Conservation (phyloP, 2,113 vertebrate genomes). For the Synodontis membranacea region DNA sequence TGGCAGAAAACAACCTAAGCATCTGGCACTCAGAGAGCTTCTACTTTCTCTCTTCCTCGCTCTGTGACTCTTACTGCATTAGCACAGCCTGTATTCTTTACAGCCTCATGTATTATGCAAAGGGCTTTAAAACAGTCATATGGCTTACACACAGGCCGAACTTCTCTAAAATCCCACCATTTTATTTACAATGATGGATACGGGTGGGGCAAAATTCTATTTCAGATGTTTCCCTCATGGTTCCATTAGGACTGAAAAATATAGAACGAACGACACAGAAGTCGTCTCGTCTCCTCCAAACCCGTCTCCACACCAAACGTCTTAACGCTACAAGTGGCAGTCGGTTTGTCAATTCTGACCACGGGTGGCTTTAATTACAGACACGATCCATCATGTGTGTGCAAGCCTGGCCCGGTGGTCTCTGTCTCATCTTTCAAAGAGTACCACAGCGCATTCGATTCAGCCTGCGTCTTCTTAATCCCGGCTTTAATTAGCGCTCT, state of each 20-base stretch:
- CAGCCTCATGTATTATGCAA: slow-evolving; percentile 27
- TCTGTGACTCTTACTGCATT: not conserved
- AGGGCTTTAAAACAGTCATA: slow-evolving; percentile 13
- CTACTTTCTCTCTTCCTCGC: not conserved
- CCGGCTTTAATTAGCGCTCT: slow-evolving; percentile 40
- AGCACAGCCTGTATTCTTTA: slow-evolving; percentile 2
- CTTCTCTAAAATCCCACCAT: not conserved
- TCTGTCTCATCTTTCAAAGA: slow-evolving; percentile 31
- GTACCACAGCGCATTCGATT: slow-evolving; percentile 23
- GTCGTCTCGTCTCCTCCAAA: not conserved
- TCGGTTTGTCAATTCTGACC: not conserved
- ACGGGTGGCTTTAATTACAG: slow-evolving; percentile 40
- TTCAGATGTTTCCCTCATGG: not conserved
- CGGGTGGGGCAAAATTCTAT: not conserved
- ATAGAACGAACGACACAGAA: not conserved
- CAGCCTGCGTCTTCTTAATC: slow-evolving; percentile 28
- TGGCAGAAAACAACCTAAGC: not conserved
- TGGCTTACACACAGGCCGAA: not conserved
- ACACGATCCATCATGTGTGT: slow-evolving; percentile 37
- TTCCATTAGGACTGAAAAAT: not conserved
- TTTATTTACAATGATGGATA: not conserved
- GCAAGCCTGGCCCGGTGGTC: slow-evolving; percentile 17
- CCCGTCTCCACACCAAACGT: not conserved
- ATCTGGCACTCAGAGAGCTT: not conserved
- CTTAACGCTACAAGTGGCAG: slow-evolving; percentile 7